phyloP scores from a whole-genome alignment of 2,797 vertebrate genomes.

The Poeciliopsis gracilis region DNA sequence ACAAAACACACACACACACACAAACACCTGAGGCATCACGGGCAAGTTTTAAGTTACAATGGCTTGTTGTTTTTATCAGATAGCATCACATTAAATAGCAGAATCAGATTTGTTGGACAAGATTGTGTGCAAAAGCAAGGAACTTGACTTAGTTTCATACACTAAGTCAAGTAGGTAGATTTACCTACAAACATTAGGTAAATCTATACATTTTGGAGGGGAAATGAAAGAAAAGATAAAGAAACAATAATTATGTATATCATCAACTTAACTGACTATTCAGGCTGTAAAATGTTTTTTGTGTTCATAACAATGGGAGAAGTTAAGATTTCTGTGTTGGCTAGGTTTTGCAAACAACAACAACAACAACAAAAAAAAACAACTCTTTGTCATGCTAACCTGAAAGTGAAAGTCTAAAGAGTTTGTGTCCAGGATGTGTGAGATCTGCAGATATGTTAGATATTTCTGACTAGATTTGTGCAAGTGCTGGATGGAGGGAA shows the following conservation, averaged over 20 bases:
- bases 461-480: not conserved
- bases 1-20: not conserved
- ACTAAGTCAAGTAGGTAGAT: too few relatives aligned
- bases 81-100: not conserved
- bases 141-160: not conserved
- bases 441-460: not conserved
- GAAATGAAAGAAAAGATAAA: not conserved
- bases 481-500: not conserved
- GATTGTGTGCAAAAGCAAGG: not conserved
- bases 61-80: conserved; percentile 1
- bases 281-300: not conserved
- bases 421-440: not conserved
- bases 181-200: not conserved
- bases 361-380: too few relatives aligned
- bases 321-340: not conserved
- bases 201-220: not conserved
- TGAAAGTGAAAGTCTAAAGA: not conserved
- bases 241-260: not conserved
- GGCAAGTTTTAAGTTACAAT: not conserved
- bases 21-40: not conserved
- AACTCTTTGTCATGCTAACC: too few relatives aligned
- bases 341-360: not conserved
- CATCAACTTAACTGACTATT: not conserved
- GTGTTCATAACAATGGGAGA: not conserved
- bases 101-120: not conserved